phyloP scores from a whole-genome alignment of 2,113 vertebrate genomes.

The Arvicanthis niloticus region DNA sequence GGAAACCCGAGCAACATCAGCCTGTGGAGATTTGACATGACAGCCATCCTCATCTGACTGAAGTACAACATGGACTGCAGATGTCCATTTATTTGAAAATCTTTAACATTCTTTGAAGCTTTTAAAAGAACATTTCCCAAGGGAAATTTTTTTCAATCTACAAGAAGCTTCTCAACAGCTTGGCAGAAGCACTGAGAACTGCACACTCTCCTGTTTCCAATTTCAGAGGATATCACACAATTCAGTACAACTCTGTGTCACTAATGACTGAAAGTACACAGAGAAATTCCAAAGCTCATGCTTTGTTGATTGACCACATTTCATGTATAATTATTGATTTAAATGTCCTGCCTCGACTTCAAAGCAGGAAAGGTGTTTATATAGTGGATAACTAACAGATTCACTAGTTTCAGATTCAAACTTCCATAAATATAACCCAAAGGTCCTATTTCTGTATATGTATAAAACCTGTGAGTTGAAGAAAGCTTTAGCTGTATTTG shows the following conservation, averaged over 20 bases:
- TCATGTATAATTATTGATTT: slow-evolving; percentile 24
- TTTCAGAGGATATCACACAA: slow-evolving; percentile 59
- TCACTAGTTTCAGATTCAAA: slow-evolving; percentile 16
- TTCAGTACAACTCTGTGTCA: not conserved
- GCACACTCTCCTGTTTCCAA: slow-evolving; percentile 42
- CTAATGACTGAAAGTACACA: slow-evolving; percentile 37
- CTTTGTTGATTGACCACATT: slow-evolving; percentile 79
- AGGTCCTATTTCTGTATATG: not conserved
- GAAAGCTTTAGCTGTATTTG: not conserved
- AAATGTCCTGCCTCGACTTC: not conserved
- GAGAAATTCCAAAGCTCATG: slow-evolving; percentile 42
- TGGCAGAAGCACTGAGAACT: slow-evolving; percentile 52
- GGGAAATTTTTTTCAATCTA: slow-evolving; percentile 73
- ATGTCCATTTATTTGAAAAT: slow-evolving; percentile 85
- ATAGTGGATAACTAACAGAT: not conserved
- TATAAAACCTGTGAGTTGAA: not conserved
- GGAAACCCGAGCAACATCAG: slow-evolving; percentile 83
- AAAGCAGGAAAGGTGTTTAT: not conserved
- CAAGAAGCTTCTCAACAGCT: slow-evolving; percentile 69
- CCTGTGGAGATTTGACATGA: slow-evolving; percentile 90
- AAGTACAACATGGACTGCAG: slow-evolving; percentile 80
- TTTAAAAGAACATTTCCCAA: slow-evolving; percentile 81
- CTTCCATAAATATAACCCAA: not conserved
- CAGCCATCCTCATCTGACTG: slow-evolving; percentile 85
- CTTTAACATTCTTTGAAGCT: slow-evolving; percentile 82